Evolutionary conservation across 2,113 vertebrate genomes (phyloP).

Genomic region (Glaucidium brasilianum): DNA sequence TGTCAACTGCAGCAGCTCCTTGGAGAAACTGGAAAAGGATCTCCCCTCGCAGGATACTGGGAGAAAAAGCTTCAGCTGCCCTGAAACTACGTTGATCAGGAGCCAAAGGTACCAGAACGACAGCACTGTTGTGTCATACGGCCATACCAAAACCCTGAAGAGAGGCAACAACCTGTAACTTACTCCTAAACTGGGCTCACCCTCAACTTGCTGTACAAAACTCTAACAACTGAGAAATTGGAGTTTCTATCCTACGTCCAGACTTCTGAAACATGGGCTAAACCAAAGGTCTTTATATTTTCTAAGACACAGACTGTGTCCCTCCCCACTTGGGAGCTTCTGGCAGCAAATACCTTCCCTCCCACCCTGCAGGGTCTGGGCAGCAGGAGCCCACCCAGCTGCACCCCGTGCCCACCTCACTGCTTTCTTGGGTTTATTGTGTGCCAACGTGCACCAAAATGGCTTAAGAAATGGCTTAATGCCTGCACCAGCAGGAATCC

Average conservation of each 20-base stretch:
- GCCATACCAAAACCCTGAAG: neutral
- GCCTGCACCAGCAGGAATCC: neutral
- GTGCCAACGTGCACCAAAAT: neutral
- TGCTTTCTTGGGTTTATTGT: neutral
- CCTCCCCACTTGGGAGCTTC: neutral
- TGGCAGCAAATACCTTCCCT: neutral
- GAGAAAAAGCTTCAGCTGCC: neutral
- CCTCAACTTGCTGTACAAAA: fast-evolving
- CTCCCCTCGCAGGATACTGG: neutral
- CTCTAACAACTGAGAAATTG: fast-evolving
- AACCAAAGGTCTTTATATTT: neutral
- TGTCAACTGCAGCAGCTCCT: neutral
- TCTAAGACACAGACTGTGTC: neutral
- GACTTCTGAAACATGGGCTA: neutral
- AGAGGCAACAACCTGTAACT: neutral
- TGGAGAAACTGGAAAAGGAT: neutral
- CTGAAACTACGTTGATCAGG: neutral
- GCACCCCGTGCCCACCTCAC: neutral
- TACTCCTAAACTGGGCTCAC: neutral
- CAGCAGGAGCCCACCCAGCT: neutral
- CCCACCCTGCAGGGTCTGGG: neutral
- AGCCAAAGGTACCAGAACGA: neutral
- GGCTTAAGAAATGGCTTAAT: neutral
- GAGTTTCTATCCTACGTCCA: neutral
- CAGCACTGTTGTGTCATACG: fast-evolving